Evolutionary conservation across 2,797 vertebrate species (phyloP).

Genomic region (Argentina silus): DNA sequence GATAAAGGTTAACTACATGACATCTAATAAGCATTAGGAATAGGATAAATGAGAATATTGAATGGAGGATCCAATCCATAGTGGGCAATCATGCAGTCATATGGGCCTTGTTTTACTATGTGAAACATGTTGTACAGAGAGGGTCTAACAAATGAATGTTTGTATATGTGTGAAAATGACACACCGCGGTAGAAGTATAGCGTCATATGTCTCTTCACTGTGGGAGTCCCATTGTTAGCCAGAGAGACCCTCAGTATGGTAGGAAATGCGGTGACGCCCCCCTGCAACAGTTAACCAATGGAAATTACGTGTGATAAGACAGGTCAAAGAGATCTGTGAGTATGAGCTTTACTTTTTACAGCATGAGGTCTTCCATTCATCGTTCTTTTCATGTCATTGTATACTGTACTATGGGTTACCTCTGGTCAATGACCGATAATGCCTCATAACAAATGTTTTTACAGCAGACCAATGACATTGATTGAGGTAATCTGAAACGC

Average conservation of each 20-base stretch:
- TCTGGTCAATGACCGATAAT: constrained; percentile 14
- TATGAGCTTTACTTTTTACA: constrained; percentile 16
- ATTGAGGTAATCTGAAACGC: constrained; percentile 17
- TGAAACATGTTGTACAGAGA: no score
- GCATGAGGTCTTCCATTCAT: constrained; percentile 49
- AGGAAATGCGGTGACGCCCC: constrained; percentile 52
- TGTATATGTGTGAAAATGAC: background rate
- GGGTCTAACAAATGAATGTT: no score
- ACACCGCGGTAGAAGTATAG: constrained; percentile 22
- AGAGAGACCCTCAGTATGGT: constrained; percentile 41
- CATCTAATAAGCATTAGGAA: no score
- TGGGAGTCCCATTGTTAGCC: constrained; percentile 61
- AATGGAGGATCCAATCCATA: no score
- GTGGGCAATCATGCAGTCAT: no score
- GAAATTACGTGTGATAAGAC: constrained; percentile 21
- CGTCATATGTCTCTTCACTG: constrained; percentile 42
- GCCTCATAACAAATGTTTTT: background rate
- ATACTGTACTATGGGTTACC: constrained; percentile 26
- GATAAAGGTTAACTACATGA: no score
- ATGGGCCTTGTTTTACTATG: no score
- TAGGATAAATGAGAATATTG: no score
- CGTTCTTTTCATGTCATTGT: constrained; percentile 21
- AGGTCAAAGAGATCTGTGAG: constrained; percentile 28
- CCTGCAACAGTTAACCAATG: constrained; percentile 27
- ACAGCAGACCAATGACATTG: background rate